Evolutionary conservation across 2,797 vertebrate species (phyloP), one percentile per base, ranked within the genome.

Genomic region (Epinephelus coioides): DNA sequence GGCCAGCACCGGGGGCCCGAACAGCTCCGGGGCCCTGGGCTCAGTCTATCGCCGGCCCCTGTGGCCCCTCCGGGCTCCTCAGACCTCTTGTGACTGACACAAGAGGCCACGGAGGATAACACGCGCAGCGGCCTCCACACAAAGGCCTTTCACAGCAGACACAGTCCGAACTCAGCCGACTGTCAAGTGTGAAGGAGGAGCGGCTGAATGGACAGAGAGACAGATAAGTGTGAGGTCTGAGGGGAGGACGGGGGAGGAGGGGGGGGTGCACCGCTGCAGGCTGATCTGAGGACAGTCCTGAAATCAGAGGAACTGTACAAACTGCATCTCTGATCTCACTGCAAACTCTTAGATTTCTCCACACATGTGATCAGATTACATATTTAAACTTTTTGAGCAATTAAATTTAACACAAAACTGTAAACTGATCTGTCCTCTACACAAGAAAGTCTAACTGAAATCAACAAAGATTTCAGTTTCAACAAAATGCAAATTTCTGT

Each of bases 81-180:
- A 64, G 59, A 70, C 76, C 82, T 78, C 81, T 69, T 63, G 74
- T 92, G 93, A 93, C 78, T 92, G 94, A 93, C 90, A 89, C 85
- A 78, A 85, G 90, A 88, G 91, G 87, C 85, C 88, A 79, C 74
- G 54, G 79, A 81, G 84, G 92, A 92, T 88, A 94, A 93, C 90
- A 93, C 21, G 89, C 87, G 69, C 90, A 91, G 89, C 81, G 49
- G 78, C 76, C 69, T 49, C 61, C 12, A 82, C 79, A 95, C 92
- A 94, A 95, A 90, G 80, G 81, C 76, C 81, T 91, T 92, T 93
- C 86, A 90, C 49, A 62, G 81, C 62, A 77, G 83, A 84, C 85
- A 86, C 88, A 86, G 90, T 76, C 82, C 76, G 27, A 60, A 90
- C 81, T 86, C 92, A 92, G 85, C 82, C 78, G 83, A 91, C 76